Evolutionary conservation across 1,140 invertebrate genomes (phyloP), one percentile per base, ranked within the genome.

Genomic region (Mizuhopecten yessoensis): DNA sequence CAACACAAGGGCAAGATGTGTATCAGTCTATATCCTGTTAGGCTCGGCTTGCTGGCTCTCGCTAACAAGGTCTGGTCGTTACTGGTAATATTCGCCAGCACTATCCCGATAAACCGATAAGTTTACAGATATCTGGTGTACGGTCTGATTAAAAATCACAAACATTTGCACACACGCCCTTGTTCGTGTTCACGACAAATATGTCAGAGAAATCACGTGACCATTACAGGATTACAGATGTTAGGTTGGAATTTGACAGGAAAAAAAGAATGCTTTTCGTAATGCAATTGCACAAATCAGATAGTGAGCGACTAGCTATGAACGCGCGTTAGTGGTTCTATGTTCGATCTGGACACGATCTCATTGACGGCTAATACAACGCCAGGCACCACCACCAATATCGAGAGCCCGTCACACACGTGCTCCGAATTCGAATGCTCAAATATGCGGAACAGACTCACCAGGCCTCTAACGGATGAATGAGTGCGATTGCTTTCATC

Each of bases 21-120:
- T 75, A 75, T n/a, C n/a, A 5, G 57, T 17, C 57, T 7, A 75
- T 75, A 13, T 15, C 29, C 17, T 75, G 57, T 75, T 29, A 75
- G 57, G 3, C 7, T 75, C n/a, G 23, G 17, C 57, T 75, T n/a
- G 57, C 29, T 75, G 23, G 20, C 29, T 75, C 23, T 13, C 11
- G 57, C 57, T 75, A 75, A 75, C 57, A 75, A 75, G 57, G 23
- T n/a, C n/a, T 29, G n/a, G 0, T 75, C 57, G 57, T 75, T 75
- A 75, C 29, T 75, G 57, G 57, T 75, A 75, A 29, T 17, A 75
- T 75, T 29, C 23, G 1, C 57, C 2, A 1, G 57, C 57, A 75
- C 57, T 29, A 75, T 75, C 57, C 57, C n/a, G 57, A 75, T 75
- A 75, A 75, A 75, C 57, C 57, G 57, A 75, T 75, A n/a, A 13